phyloP scores from a whole-genome alignment of 53 echinoderm and acorn worm genomes.

The Pentamera pediparva region DNA sequence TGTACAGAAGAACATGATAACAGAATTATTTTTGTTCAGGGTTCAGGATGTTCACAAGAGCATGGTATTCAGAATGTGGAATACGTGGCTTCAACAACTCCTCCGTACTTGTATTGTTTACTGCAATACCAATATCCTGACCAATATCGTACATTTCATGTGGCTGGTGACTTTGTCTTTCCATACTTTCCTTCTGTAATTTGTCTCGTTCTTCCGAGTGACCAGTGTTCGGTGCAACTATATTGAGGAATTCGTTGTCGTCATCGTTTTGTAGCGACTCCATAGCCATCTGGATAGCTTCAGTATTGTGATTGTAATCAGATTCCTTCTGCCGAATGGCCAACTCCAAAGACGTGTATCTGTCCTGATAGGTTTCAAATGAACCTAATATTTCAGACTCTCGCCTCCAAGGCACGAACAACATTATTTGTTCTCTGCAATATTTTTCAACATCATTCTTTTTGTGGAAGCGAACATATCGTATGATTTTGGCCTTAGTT shows the following conservation, averaged over 20 bases:
- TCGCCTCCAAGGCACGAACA: slow-evolving; percentile 45
- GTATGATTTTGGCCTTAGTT: too few species aligned
- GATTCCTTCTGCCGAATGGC: too few species aligned
- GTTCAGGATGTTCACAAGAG: slow-evolving; percentile 34
- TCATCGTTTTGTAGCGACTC: too few species aligned
- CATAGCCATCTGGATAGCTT: too few species aligned
- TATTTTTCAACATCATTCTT: slow-evolving; percentile 55
- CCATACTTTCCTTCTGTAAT: too few species aligned
- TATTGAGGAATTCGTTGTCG: too few species aligned
- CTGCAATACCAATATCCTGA: slow-evolving; percentile 44
- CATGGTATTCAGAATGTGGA: slow-evolving; percentile 34
- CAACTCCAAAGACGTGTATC: too few species aligned
- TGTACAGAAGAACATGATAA: slow-evolving; percentile 30
- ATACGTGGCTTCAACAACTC: slow-evolving; percentile 32
- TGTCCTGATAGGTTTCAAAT: slow-evolving; percentile 43
- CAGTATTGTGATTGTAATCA: too few species aligned
- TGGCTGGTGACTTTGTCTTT: too few species aligned
- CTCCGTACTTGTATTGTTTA: slow-evolving; percentile 12
- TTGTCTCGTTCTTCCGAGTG: not conserved
- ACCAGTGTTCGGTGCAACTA: slow-evolving; percentile 37
- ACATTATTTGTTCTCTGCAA: slow-evolving; percentile 43
- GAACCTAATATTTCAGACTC: slow-evolving; percentile 12
- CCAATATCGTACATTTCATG: slow-evolving; percentile 33
- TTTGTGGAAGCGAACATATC: too few species aligned
- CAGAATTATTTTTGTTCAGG: slow-evolving; percentile 43